These are phyloP conservation scores for Sipunculus nudus DNA, from an alignment of 2,888 invertebrate species.

Conservation along the genomic window DNA sequence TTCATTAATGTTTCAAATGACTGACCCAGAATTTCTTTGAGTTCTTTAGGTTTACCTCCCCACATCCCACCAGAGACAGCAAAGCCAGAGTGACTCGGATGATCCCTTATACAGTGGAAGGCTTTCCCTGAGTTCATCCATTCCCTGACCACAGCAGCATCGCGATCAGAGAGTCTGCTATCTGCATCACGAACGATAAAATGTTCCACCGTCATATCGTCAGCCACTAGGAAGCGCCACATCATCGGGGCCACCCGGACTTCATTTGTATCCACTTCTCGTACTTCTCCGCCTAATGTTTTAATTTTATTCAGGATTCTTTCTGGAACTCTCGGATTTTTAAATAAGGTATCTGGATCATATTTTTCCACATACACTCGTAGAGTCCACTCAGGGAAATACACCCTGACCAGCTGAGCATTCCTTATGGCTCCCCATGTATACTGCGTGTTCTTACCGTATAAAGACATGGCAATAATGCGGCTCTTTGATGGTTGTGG, in stretches of 20 bases:
- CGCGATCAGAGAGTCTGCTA: conserved; percentile 19
- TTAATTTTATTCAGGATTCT: conserved; percentile 21
- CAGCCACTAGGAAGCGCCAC: conserved; percentile 28
- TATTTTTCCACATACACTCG: conserved; percentile 30
- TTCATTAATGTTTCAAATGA: conserved; percentile 27
- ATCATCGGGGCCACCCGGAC: conserved; percentile 19
- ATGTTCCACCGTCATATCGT: conserved; percentile 18
- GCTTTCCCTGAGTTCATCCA: conserved; percentile 16
- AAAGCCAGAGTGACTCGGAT: conserved; percentile 22
- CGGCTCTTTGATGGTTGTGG: conserved; percentile 1
- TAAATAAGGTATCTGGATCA: too few species aligned
- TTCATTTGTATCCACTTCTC: conserved; percentile 14
- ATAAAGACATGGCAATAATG: conserved; percentile 35
- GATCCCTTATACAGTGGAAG: conserved; percentile 32
- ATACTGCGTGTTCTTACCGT: conserved; percentile 20
- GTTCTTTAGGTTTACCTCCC: conserved; percentile 26
- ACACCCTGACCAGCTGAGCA: conserved; percentile 29
- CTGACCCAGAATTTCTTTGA: conserved; percentile 9
- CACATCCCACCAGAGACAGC: conserved; percentile 25
- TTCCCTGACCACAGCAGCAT: conserved; percentile 23
- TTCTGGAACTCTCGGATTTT: conserved; percentile 16
- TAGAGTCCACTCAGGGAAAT: conserved; percentile 32
- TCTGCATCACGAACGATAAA: conserved; percentile 31
- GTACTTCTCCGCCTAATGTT: conserved; percentile 25
- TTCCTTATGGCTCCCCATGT: conserved; percentile 33